Evolutionary conservation across 1,140 invertebrate genomes (phyloP), one percentile per base, ranked within the genome.

Genomic region (Tetranychus cinnabarinus): DNA sequence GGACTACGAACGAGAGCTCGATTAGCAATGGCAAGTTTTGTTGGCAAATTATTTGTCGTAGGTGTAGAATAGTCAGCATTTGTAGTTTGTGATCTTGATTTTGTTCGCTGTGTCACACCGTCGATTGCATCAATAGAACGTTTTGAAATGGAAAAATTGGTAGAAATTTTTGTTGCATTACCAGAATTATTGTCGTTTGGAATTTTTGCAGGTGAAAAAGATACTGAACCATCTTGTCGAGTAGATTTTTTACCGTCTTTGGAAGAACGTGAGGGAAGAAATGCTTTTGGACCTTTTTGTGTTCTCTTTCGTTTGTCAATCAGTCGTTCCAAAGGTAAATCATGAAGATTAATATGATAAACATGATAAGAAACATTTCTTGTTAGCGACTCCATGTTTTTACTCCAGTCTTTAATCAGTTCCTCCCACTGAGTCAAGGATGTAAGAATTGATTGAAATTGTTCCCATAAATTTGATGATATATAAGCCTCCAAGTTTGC

Each of bases 301-400:
- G 13, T 23, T 23, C 35, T 31, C 12, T 62, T 48, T n/a, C 45
- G 36, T 58, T 45, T 67, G 4, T 90, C 87, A 52, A 80, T 83
- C 34, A 89, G 70, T 63, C 87, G 75, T 68, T 91, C 86, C 56
- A 92, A 70, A 1, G 88, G 88, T 47, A 93, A 72, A 73, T 95
- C 88, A 58, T 83, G 83, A 50, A 97, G 72, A 75, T 96, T 90
- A 62, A 97, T 76, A 64, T 84, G 83, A 68, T 96, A 97, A 34
- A 96, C 88, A 69, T 93, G 88, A 39, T 86, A 79, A 0, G 89
- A 89, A 45, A 96, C 75, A 34, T 96, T 88, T 66, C 88, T 77
- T 0, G 90, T 96, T 64, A 96, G 71, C 0, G 89, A 95, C 69
- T 95, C 89, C 79, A 97, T 82, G 31, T 91, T 96, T 86, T 95